Conservation (phyloP, 2,888 invertebrate genomes). For the Meteorus cinctellus region DNA sequence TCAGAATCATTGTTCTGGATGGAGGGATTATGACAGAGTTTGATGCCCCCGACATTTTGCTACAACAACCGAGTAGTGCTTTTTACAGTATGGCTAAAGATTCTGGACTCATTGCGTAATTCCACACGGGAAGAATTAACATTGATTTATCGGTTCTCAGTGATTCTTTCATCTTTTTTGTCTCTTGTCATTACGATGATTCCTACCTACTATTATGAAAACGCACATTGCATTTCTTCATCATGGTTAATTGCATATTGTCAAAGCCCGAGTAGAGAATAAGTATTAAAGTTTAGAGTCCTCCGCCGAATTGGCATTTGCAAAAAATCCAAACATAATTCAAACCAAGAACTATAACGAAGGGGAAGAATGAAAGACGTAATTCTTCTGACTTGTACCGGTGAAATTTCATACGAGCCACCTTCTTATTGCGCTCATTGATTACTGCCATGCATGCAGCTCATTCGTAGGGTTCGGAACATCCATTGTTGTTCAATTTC, state of each 20-base stretch:
- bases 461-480: background rate
- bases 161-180: background rate
- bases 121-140: background rate
- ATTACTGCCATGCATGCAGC: conserved; percentile 13
- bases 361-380: background rate
- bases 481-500: background rate
- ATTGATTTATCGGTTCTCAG: background rate
- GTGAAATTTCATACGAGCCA: background rate
- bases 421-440: background rate
- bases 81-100: conserved; percentile 92
- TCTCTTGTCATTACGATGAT: background rate
- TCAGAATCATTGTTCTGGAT: conserved; percentile 86
- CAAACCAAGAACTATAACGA: background rate
- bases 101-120: conserved; percentile 80
- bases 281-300: background rate
- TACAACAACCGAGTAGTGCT: conserved; percentile 80
- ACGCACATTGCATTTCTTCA: conserved; percentile 30
- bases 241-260: background rate
- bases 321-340: background rate
- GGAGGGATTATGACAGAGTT: conserved; percentile 86
- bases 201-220: background rate
- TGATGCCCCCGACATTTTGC: conserved; percentile 82
- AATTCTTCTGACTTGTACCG: conserved; percentile 19
- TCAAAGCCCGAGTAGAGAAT: background rate
- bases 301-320: background rate